These are phyloP conservation scores for Probosciger aterrimus DNA, from an alignment of 2,113 vertebrate genomes.

Conservation along the genomic window DNA sequence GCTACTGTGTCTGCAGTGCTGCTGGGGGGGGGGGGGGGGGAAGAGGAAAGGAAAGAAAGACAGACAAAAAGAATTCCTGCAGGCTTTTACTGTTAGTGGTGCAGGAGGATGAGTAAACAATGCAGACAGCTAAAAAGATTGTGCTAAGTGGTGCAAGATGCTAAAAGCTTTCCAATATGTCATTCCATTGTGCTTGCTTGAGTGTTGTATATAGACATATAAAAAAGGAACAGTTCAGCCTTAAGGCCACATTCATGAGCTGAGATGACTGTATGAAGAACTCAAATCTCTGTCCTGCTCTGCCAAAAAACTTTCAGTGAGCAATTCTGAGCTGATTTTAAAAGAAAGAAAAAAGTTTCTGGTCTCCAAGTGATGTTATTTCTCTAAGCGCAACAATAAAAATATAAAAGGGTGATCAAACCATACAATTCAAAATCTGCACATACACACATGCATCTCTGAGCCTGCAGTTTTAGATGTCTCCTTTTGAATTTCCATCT, in stretches of 20 bases:
- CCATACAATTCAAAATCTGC: not conserved
- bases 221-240: not conserved
- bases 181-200: not conserved
- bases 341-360: not conserved
- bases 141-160: not conserved
- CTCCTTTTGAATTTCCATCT: not conserved
- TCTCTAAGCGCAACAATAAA: not conserved
- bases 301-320: not conserved
- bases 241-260: not conserved
- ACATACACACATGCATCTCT: not conserved
- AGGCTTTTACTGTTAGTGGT: not conserved
- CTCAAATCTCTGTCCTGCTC: not conserved
- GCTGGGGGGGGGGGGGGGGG: not conserved
- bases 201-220: not conserved
- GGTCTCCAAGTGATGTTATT: not conserved
- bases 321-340: not conserved
- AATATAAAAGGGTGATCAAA: not conserved
- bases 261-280: not conserved
- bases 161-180: not conserved
- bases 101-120: not conserved
- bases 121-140: slow-evolving; percentile 33
- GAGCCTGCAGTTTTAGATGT: not conserved
- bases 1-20: not conserved
- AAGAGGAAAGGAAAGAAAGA: not conserved
- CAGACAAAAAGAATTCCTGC: not conserved